Evolutionary conservation across 2,113 vertebrate species (phyloP).

Genomic region (Myotis brandtii): DNA sequence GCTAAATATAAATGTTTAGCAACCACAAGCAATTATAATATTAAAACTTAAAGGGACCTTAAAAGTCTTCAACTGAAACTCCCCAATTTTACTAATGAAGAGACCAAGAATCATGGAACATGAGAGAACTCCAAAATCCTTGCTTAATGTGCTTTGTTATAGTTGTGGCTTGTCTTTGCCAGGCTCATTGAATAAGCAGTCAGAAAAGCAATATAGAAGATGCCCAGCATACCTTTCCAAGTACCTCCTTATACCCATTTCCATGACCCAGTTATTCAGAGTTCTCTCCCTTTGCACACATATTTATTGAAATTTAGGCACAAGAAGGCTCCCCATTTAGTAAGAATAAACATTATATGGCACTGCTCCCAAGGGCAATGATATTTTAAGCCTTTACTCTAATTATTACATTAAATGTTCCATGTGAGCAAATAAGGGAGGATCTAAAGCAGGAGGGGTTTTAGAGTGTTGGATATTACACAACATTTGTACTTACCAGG

Average conservation of each 20-base stretch:
- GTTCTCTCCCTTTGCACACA: neutral
- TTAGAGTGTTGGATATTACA: neutral
- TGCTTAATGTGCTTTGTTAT: neutral
- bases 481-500: neutral
- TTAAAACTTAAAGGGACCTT: neutral
- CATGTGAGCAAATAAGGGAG: neutral
- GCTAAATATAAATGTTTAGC: constrained; percentile 46
- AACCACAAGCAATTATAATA: neutral
- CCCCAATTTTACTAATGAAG: neutral
- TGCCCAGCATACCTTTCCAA: neutral
- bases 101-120: neutral
- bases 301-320: neutral
- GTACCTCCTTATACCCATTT: neutral
- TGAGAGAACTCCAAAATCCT: neutral
- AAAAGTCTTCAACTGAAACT: constrained; percentile 1
- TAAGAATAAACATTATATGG: neutral
- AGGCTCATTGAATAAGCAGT: neutral
- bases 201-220: neutral
- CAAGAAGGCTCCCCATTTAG: neutral
- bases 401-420: neutral
- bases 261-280: neutral
- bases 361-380: neutral
- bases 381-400: neutral
- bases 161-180: neutral
- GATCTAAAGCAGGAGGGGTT: neutral